Base-by-base conservation (phyloP, 2,113 vertebrate genomes). In the Tenebrosternarchus preto region DNA sequence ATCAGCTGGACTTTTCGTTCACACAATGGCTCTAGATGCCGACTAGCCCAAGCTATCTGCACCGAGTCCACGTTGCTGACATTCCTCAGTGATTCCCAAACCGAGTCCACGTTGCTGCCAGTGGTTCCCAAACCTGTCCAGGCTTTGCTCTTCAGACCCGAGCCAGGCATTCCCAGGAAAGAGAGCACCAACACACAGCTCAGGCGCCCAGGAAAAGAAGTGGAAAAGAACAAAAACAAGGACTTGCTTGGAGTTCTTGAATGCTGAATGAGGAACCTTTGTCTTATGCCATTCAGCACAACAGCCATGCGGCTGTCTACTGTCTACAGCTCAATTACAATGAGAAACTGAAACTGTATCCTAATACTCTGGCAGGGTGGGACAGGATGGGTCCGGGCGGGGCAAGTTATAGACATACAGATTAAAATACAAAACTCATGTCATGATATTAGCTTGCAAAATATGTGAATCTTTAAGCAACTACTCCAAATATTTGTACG, bases 1-100 rank as follows among this genome's bases (percentile, higher is more conserved):
- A 3, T 97, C 96, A 5, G 94, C 97, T 53, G 92, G 93, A 15
- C 94, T 99, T 33, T 99, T 99, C 76, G 93, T 98, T 67, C 96
- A 95, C 81, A 11, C 95, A 81, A 90, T 86, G 82, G 88, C 95
- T 67, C 9, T 91, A 16, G 94, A 96, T 27, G 87, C 60, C 6
- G 68, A 85, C 73, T 85, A 85, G 61, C 2, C n/a, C 2, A 5
- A 73, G 7, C 53, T 53, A 11, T 39, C 68, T 3, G 3, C 7
- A 3, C 9, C 16, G 12, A 25, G 0, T 15, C 5, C 8, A 33
- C 46, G 7, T 61, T 46, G 25, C 27, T 5, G 43, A 50, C 43
- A 12, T 50, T 50, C 43, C 8, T 46, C 63, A 24, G 6, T 16
- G 19, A 15, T n/a, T 36, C 17, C 19, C 36, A 20, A 33, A n/a